These are phyloP conservation scores for Poecilus cupreus DNA, from an alignment of 2,888 invertebrate species.

Conservation along the genomic window DNA sequence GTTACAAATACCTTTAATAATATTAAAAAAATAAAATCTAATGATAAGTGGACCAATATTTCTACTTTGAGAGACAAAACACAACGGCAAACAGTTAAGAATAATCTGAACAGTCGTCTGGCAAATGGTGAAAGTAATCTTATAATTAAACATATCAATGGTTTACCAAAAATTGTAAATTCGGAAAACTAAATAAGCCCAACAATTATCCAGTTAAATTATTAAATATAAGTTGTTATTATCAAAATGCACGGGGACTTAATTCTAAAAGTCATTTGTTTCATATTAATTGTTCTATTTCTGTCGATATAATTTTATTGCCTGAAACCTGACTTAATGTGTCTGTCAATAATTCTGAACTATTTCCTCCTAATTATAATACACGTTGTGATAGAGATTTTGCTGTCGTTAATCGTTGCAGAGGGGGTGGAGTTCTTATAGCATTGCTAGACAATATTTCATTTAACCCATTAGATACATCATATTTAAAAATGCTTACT, in stretches of 20 bases:
- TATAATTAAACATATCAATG: neutral
- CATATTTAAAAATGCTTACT: neutral
- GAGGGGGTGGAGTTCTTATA: neutral
- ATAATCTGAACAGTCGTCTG: neutral
- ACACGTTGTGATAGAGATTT: constrained; percentile 4
- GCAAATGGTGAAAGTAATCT: neutral
- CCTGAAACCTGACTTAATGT: neutral
- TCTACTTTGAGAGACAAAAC: neutral
- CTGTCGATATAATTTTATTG: neutral
- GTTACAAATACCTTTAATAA: too few relatives aligned
- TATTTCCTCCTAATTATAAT: neutral
- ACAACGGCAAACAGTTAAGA: neutral
- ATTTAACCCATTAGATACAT: neutral
- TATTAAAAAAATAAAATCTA: too few relatives aligned
- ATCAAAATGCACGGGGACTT: constrained; percentile 3
- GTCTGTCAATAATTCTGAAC: neutral
- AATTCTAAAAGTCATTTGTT: neutral
- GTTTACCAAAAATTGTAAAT: neutral
- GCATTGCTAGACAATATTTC: neutral
- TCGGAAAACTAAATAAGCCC: constrained; percentile 13
- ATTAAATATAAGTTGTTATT: constrained; percentile 7
- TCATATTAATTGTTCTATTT: neutral
- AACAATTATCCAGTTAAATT: neutral
- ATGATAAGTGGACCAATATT: neutral
- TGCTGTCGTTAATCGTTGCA: neutral